phyloP scores from a whole-genome alignment of 2,888 invertebrate genomes.

The Lucinisca nassula region DNA sequence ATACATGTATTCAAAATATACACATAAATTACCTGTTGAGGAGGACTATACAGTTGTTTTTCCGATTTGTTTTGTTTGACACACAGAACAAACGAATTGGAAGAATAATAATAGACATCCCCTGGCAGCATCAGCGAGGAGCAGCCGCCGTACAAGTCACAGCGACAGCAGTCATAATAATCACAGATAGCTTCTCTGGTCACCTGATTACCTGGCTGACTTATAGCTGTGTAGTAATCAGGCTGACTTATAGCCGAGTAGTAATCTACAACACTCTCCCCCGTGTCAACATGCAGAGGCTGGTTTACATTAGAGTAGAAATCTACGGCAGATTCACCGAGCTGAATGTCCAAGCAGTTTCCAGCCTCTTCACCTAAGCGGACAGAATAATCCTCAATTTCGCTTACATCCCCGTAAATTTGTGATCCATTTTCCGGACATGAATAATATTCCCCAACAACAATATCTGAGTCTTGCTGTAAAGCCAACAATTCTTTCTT shows the following conservation, averaged over 20 bases:
- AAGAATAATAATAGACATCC: slow-evolving; percentile 85
- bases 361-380: neutral
- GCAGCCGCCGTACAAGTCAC: slow-evolving; percentile 39
- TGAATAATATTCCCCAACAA: neutral
- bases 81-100: slow-evolving; percentile 86
- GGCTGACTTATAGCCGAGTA: neutral
- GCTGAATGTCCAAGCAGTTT: neutral
- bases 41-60: neutral
- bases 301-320: slow-evolving; percentile 4
- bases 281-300: neutral
- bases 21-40: neutral
- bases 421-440: neutral
- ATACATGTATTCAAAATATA: no score
- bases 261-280: neutral
- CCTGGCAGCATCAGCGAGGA: slow-evolving; percentile 83
- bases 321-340: neutral
- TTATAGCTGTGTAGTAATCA: neutral
- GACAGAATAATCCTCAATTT: neutral
- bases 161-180: slow-evolving; percentile 56
- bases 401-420: neutral
- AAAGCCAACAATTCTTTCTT: neutral
- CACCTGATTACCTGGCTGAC: neutral
- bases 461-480: neutral
- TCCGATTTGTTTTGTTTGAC: slow-evolving; percentile 75
- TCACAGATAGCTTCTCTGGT: slow-evolving; percentile 30